These are phyloP conservation scores for Dicyrtomina minuta DNA, from an alignment of 2,888 invertebrate species.

Conservation along the genomic window DNA sequence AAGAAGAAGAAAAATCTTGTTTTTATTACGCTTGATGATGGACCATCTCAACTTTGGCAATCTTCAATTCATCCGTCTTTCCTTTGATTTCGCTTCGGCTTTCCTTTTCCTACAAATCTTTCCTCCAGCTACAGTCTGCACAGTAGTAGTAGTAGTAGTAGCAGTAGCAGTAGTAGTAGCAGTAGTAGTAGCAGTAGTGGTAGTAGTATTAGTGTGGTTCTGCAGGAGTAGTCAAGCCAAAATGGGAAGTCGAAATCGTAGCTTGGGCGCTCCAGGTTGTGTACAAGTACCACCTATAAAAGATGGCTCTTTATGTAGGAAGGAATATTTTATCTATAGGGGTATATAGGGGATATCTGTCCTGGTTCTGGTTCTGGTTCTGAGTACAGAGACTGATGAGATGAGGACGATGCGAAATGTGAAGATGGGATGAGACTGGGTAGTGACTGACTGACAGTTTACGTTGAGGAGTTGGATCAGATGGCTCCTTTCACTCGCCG, in stretches of 20 bases:
- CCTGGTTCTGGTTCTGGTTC: conserved; percentile 5
- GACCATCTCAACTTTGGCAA: conserved; percentile 27
- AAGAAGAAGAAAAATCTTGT: conserved; percentile 29
- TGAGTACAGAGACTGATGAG: conserved; percentile 27
- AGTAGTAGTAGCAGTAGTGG: too few species aligned
- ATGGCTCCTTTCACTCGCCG: conserved; percentile 26
- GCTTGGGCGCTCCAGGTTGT: too few species aligned
- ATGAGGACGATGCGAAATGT: not conserved
- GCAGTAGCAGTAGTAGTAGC: too few species aligned
- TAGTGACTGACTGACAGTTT: too few species aligned
- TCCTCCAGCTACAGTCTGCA: not conserved
- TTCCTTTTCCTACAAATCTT: not conserved
- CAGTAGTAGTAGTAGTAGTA: too few species aligned
- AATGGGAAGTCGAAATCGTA: too few species aligned
- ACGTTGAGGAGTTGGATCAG: conserved; percentile 23
- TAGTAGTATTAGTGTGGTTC: too few species aligned
- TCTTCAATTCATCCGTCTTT: conserved; percentile 25
- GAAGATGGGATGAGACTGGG: not conserved
- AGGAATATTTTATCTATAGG: too few species aligned
- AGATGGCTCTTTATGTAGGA: too few species aligned
- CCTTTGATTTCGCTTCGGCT: not conserved
- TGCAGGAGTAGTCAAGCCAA: too few species aligned
- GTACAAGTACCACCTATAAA: too few species aligned
- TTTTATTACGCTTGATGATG: conserved; percentile 30
- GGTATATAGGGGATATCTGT: too few species aligned